Base-by-base conservation (phyloP, 2,113 vertebrate species). In the Nibea coibor region DNA sequence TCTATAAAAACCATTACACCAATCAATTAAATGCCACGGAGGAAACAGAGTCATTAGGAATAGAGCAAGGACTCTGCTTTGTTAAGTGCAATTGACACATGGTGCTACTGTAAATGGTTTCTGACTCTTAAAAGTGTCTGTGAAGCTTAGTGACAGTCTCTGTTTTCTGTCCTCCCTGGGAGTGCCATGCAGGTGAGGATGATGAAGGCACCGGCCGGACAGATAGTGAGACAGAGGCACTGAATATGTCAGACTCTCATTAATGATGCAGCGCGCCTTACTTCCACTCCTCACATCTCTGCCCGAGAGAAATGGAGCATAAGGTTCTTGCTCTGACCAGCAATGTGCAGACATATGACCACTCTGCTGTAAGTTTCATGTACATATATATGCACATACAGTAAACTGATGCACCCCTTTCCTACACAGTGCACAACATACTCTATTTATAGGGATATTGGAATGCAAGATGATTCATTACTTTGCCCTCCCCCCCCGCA, bases 251-350 rank as follows among this genome's bases (percentile, higher is more conserved):
- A 94, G 88, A 71, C 81, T 83, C 66, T 89, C 92, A 95, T 95
- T 90, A 94, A 95, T 93, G 83, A 92, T 95, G 91, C 89, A 94
- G 58, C 58, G 57, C 11, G 53, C 42, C 89, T 93, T 93, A 89
- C 86, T 91, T 92, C 86, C 89, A 90, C 86, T 71, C 77, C 86
- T 82, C 88, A 91, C 82, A 81, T 93, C 83, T 82, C 72, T 17
- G 62, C 51, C 65, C 31, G 63, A 68, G 65, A 87, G 89, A 93
- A 95, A 84, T 93, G 86, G 92, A 92, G 91, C 92, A 89, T 78
- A 78, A 87, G 73, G 80, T 87, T 92, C 72, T 66, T 67, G 70
- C 76, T 82, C 72, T 80, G 81, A 81, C 81, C 87, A 65, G 65
- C 67, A 71, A 70, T 68, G 47, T 72, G 85, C 82, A 80, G 62